phyloP scores from a whole-genome alignment of 1,140 invertebrate genomes.

The Orius laevigatus region DNA sequence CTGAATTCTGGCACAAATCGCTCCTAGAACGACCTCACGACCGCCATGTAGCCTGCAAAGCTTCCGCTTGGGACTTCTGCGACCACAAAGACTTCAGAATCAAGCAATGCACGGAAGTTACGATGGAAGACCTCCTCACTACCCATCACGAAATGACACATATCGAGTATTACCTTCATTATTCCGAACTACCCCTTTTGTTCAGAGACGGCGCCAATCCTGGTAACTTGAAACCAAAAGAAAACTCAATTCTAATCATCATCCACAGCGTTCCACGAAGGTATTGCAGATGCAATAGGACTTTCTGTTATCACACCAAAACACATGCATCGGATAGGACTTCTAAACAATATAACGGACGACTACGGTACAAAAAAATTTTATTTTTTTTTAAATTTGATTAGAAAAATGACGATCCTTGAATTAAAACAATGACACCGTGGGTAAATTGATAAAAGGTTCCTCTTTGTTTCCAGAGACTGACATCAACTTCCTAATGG shows the following conservation, averaged over 20 bases:
- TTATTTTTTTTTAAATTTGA: background rate
- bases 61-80: conserved; percentile 80
- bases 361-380: conserved; percentile 30
- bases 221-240: conserved; percentile 29
- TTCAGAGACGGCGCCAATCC: conserved; percentile 66
- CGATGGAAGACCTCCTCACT: conserved; percentile 59
- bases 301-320: conserved; percentile 55
- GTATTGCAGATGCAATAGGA: conserved; percentile 69
- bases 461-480: conserved; percentile 30
- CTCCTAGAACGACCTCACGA: conserved; percentile 54
- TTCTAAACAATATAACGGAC: conserved; percentile 49
- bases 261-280: conserved; percentile 65
- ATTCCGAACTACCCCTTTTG: conserved; percentile 51
- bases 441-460: background rate
- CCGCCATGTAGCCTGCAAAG: conserved; percentile 59
- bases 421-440: background rate
- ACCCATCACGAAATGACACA: conserved; percentile 78
- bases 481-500: conserved; percentile 64
- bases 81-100: conserved; percentile 69
- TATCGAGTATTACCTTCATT: conserved; percentile 69
- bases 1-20: conserved; percentile 64
- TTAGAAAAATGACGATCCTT: background rate
- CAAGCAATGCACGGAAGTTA: conserved; percentile 75
- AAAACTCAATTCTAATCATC: background rate
- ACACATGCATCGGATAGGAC: conserved; percentile 53